phyloP scores from a whole-genome alignment of 2,797 vertebrate genomes.

The Furcifer pardalis region DNA sequence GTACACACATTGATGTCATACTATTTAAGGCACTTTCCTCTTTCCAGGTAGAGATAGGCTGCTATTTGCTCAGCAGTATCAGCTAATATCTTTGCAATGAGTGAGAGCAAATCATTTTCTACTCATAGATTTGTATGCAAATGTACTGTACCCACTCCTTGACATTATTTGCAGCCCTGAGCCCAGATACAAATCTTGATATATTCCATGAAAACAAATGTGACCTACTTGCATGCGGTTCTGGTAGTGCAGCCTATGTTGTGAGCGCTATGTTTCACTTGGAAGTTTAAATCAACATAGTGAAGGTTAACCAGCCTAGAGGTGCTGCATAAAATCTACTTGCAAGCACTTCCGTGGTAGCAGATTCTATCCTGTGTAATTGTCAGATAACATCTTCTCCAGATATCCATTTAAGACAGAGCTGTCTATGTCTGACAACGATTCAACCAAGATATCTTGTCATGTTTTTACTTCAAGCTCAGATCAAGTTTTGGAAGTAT shows the following conservation, averaged over 20 bases:
- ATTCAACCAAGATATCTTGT: conserved; percentile 41
- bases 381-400: conserved; percentile 24
- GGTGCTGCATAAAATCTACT: conserved; percentile 12
- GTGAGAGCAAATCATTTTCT: not conserved
- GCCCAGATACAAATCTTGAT: not conserved
- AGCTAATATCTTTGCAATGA: not conserved
- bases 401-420: conserved; percentile 39
- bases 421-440: conserved; percentile 42
- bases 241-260: not conserved
- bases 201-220: not conserved
- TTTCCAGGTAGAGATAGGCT: not conserved
- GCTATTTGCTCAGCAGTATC: not conserved
- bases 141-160: not conserved
- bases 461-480: conserved; percentile 48
- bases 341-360: conserved; percentile 37
- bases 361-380: conserved; percentile 36
- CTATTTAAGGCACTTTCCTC: not conserved
- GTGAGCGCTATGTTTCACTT: not conserved
- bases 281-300: conserved; percentile 26
- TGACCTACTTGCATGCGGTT: conserved; percentile 10
- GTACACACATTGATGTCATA: not conserved
- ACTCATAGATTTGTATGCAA: not conserved
- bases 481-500: conserved; percentile 34
- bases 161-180: not conserved
- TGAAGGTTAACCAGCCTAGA: conserved; percentile 17